Conservation (phyloP, 2,113 vertebrate genomes). For the Perca schrenkii region DNA sequence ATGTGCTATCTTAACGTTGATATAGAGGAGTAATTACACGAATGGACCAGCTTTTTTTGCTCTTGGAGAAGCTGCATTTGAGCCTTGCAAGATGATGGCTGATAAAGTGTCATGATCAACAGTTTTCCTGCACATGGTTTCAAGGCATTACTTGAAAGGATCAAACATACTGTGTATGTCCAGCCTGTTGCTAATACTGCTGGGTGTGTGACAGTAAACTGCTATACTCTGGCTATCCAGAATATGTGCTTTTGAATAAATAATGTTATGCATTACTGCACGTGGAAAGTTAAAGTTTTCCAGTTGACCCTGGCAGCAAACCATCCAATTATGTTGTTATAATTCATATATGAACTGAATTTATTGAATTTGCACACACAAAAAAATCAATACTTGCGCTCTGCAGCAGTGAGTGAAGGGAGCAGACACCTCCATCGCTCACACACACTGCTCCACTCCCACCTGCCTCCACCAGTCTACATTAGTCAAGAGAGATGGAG, state of each 20-base stretch:
- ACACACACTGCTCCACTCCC: constrained; percentile 50
- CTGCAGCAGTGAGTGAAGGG: constrained; percentile 59
- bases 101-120: background rate
- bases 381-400: constrained; percentile 70
- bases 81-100: constrained; percentile 6
- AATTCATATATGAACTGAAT: constrained; percentile 67
- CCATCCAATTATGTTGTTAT: constrained; percentile 43
- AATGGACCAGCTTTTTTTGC: background rate
- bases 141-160: background rate
- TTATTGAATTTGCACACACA: constrained; percentile 55
- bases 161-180: background rate
- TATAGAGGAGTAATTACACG: background rate
- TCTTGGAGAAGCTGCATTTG: background rate
- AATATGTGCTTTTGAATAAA: constrained; percentile 32
- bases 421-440: constrained; percentile 67
- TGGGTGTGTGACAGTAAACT: background rate
- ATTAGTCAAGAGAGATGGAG: constrained; percentile 58
- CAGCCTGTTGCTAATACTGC: constrained; percentile 5
- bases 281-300: constrained; percentile 34
- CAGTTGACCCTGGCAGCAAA: constrained; percentile 45
- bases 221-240: background rate
- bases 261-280: constrained; percentile 24
- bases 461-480: constrained; percentile 53
- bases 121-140: background rate
- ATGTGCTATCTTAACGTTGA: background rate